Conservation (phyloP, 1,140 invertebrate species). For the Latrodectus geometricus region DNA sequence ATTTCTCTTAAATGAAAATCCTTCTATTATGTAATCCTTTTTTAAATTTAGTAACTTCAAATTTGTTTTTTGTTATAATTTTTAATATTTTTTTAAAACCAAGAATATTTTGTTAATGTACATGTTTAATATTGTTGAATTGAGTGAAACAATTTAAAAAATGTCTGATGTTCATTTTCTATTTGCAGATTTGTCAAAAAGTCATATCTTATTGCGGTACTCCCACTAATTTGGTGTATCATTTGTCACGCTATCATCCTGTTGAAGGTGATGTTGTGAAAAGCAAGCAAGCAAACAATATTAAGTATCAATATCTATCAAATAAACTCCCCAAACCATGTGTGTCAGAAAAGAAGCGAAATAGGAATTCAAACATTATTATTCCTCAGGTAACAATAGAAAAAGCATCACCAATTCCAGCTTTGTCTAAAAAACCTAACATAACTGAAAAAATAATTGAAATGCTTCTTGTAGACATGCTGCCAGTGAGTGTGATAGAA, state of each 20-base stretch:
- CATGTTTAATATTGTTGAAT: too few species aligned
- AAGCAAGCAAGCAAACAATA: constrained; percentile 53
- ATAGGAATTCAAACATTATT: constrained; percentile 9
- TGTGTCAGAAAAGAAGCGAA: constrained; percentile 21
- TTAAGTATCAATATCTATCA: constrained; percentile 55
- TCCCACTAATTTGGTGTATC: constrained; percentile 55
- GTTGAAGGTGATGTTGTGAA: constrained; percentile 54
- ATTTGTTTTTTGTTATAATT: too few species aligned
- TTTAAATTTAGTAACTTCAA: too few species aligned
- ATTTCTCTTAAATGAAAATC: too few species aligned
- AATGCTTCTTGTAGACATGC: constrained; percentile 46
- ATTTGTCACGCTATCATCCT: constrained; percentile 49
- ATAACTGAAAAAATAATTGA: constrained; percentile 49
- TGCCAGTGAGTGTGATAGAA: constrained; percentile 42
- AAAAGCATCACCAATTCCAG: background rate
- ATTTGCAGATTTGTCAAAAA: constrained; percentile 57
- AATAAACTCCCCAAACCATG: constrained; percentile 52
- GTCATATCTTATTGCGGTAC: constrained; percentile 57
- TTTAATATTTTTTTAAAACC: too few species aligned
- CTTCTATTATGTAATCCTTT: too few species aligned
- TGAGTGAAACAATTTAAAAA: background rate
- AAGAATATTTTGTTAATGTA: too few species aligned
- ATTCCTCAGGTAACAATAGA: constrained; percentile 36
- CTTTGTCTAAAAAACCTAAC: constrained; percentile 37
- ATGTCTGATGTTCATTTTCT: background rate